A percentile compares a stretch with the other conserved stretches of the same genome.
phyloP scores from a whole-genome alignment of 2,888 invertebrate genomes.

The Helleia helle region DNA sequence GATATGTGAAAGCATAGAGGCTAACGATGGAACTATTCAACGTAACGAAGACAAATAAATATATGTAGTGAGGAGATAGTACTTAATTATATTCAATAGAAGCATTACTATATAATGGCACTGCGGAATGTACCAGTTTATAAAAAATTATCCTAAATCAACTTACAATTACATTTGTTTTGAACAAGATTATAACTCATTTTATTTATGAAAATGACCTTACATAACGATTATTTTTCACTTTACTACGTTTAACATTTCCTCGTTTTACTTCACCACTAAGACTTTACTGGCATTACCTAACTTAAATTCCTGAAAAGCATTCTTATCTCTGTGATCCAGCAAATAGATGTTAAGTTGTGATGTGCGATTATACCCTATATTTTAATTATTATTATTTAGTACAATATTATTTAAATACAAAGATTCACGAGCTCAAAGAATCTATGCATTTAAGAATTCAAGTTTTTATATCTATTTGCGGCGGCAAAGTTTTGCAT shows the following conservation, averaged over 20 bases:
- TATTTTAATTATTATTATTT: conserved; percentile 37
- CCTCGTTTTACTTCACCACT: conserved; percentile 38
- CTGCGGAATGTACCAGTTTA: conserved; percentile 68
- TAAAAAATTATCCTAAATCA: conserved; percentile 66
- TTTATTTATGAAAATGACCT: conserved; percentile 29
- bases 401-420: conserved; percentile 45
- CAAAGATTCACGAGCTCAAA: conserved; percentile 63
- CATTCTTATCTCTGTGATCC: conserved; percentile 46
- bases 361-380: conserved; percentile 67
- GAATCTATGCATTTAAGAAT: conserved; percentile 56
- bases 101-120: conserved; percentile 66
- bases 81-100: conserved; percentile 45
- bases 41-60: background rate
- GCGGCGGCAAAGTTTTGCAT: conserved; percentile 43
- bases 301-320: conserved; percentile 32
- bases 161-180: conserved; percentile 56
- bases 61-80: conserved; percentile 32
- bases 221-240: conserved; percentile 30
- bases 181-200: conserved; percentile 58
- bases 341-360: conserved; percentile 68
- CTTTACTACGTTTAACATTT: conserved; percentile 46
- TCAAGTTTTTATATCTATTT: conserved; percentile 33
- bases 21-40: conserved; percentile 8
- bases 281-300: conserved; percentile 59
- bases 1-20: conserved; percentile 7